A percentile compares a stretch with the other conserved stretches of the same genome.
phyloP scores from a whole-genome alignment of 2,888 invertebrate species.

The Caenorhabditis sinica region DNA sequence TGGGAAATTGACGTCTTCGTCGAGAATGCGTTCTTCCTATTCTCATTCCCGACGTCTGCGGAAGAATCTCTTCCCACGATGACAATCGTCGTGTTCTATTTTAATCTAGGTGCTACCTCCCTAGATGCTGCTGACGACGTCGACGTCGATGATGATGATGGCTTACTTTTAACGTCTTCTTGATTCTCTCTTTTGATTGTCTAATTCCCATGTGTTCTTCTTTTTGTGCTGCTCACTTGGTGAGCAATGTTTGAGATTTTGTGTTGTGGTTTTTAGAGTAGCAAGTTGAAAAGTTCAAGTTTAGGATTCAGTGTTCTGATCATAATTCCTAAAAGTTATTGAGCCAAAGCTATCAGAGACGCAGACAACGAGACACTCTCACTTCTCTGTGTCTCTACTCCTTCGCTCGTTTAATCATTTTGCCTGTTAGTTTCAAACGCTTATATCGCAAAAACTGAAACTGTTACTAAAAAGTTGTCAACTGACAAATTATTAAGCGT shows the following conservation, averaged over 20 bases:
- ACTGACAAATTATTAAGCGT: background rate
- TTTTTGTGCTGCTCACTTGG: background rate
- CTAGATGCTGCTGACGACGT: background rate
- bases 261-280: background rate
- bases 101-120: constrained; percentile 52
- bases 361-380: too few species aligned
- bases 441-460: background rate
- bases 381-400: too few species aligned
- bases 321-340: too few species aligned
- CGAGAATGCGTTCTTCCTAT: constrained; percentile 65
- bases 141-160: constrained; percentile 6
- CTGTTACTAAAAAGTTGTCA: background rate
- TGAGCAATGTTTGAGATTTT: background rate
- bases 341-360: too few species aligned
- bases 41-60: background rate
- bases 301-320: background rate
- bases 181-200: background rate
- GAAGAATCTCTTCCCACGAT: constrained; percentile 34
- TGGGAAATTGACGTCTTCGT: constrained; percentile 71
- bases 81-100: constrained; percentile 37
- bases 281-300: background rate
- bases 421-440: too few species aligned
- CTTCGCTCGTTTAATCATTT: too few species aligned
- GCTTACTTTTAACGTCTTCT: constrained; percentile 31
- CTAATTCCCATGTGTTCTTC: constrained; percentile 14